These are phyloP conservation scores for Sarotherodon lohbergeri DNA, from an alignment of 2,113 vertebrate species.

Conservation along the genomic window DNA sequence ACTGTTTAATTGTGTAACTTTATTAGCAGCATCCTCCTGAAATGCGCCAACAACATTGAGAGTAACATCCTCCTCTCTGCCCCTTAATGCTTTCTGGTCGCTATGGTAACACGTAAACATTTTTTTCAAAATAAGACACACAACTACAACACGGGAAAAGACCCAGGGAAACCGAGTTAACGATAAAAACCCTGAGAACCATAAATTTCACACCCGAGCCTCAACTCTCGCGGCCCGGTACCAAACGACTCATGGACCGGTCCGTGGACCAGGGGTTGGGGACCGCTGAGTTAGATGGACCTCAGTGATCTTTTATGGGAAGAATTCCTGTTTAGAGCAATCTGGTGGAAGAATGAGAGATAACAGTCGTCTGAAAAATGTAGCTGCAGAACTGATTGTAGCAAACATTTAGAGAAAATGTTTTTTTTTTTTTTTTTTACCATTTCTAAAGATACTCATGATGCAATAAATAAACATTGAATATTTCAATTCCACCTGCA, in stretches of 20 bases:
- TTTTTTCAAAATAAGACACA: neutral
- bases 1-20: neutral
- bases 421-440: neutral
- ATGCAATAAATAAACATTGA: neutral
- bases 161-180: neutral
- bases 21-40: neutral
- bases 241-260: neutral
- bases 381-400: neutral
- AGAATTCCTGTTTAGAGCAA: neutral
- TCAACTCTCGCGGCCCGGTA: neutral
- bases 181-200: neutral
- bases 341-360: neutral
- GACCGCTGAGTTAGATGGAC: neutral
- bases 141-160: neutral
- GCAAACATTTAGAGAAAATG: neutral
- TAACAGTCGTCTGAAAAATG: accelerated
- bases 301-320: neutral
- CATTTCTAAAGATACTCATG: neutral
- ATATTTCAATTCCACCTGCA: neutral
- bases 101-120: neutral
- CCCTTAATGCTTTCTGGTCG: accelerated
- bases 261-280: neutral
- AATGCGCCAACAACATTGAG: neutral
- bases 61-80: neutral
- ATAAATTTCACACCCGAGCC: neutral